Base-by-base conservation (phyloP, 2,888 invertebrate species). In the Phengaris arion region DNA sequence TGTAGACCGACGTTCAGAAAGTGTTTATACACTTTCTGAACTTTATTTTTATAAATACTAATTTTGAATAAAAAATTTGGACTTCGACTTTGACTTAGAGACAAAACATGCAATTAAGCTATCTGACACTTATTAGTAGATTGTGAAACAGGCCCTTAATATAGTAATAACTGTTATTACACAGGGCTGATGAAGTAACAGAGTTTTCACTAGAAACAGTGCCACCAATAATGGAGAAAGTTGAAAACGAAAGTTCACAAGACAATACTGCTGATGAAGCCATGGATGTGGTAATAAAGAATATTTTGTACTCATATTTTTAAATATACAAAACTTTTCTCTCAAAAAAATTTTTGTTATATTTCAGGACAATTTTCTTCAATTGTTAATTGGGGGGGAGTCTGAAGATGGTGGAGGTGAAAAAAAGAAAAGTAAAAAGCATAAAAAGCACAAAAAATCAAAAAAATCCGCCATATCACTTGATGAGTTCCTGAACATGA, bases 401-500 rank as follows among this genome's bases (percentile, higher is more conserved):
- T 79, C 87, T 6, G 86, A 87, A 74, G 82, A 82, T 77, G 82
- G 79, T 69, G 69, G 75, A 35, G 74, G 79, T 54, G 81, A 83
- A 46, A 88, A 85, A 76, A 76, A 79, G 1, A 91, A 87, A 81
- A 79, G 83, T 51, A 93, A 92, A 80, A 93, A 93, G 80, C 90
- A 90, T 77, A 93, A 92, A 79, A 93, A 93, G 81, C 92, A 90
- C 77, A 93, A 92, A 81, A 92, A 92, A 79, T 89, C 92, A 0
- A 93, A 93, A 80, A 93, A 92, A 78, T 77, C 88, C 2, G 87
- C 93, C 10, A 94, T 94, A 77, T 93, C 94, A 15, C 85, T 94
- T 13, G 91, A 93, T 80, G 92, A 94, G 79, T 94, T 94, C 77
- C 80, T 94, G 45, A 93, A 88, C 80, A 94, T 94, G 94, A 93